Evolutionary conservation across 2,888 invertebrate species (phyloP), one percentile per base, ranked within the genome.

Genomic region (Mythimna ferrago): DNA sequence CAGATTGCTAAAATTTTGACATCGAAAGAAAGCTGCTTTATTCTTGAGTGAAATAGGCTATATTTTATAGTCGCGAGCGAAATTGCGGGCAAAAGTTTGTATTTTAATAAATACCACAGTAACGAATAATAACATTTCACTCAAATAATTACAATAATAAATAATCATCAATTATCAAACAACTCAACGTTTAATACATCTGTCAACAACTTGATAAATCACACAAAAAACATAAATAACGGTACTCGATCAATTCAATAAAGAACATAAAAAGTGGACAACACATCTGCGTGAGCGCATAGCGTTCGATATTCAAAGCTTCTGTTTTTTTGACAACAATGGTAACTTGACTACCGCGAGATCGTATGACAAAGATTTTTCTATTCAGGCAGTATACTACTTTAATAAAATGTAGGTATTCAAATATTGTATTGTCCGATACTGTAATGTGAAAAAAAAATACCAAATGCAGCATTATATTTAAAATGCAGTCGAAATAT

Each of bases 211-310:
- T 90, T 89, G 88, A 90, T 90, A 86, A 86, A 92, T 92, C 88
- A 86, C 77, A 86, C 86, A 90, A 90, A 89, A 90, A 86, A 83
- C 9, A 86, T 74, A 85, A 88, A 89, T 94, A 94, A 93, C 94
- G 93, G 93, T 89, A 92, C 81, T 87, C 88, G 85, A 89, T 90
- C 88, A 91, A 90, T 92, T 91, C 92, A 92, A 93, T 93, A 91
- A 92, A 92, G 87, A 82, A 75, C 83, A 93, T 88, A 95, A 96
- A 90, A 95, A 94, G 92, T 90, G 92, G 92, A 92, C 92, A 92
- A 91, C 92, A 91, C 95, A 95, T 93, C 94, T 95, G 95, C 95
- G 92, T 90, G 87, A 82, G 87, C 88, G 90, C 91, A 84, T 85
- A 84, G 88, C 88, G 87, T 91, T 91, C 92, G 89, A 92, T 93